Evolutionary conservation across 2,888 invertebrate species (phyloP).

Genomic region (Aelia acuminata): DNA sequence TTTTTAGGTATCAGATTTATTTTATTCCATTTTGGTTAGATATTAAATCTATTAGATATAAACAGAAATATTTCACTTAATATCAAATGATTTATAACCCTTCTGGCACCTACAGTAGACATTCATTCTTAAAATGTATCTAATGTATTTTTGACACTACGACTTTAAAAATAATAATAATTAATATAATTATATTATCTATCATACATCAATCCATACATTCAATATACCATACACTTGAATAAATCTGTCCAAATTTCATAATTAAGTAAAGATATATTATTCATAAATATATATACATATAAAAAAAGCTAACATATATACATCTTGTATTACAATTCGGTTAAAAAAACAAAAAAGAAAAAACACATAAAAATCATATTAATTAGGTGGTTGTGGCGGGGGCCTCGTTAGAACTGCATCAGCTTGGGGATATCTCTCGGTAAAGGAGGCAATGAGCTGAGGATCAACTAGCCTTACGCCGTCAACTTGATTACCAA

Average conservation of each 20-base stretch:
- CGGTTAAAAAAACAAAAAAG: not conserved
- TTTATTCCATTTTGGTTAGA: too few species aligned
- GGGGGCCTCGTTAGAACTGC: conserved; percentile 69
- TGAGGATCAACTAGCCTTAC: conserved; percentile 93
- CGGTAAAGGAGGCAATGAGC: conserved; percentile 88
- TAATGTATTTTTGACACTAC: not conserved
- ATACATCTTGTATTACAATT: not conserved
- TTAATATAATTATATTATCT: too few species aligned
- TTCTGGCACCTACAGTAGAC: not conserved
- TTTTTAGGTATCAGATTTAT: too few species aligned
- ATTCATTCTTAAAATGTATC: not conserved
- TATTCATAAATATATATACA: conserved; percentile 27
- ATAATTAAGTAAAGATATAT: not conserved
- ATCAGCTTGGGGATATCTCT: conserved; percentile 93
- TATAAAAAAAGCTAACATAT: not conserved
- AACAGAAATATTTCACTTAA: not conserved
- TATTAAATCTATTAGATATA: too few species aligned
- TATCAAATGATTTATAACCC: not conserved
- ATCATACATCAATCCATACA: not conserved
- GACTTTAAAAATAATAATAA: not conserved
- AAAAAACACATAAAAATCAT: not conserved
- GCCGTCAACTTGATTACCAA: conserved; percentile 97
- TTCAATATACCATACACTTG: not conserved
- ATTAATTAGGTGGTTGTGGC: conserved; percentile 20
- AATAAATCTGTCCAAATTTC: not conserved